A percentile compares a stretch with the other conserved stretches of the same genome.
phyloP scores from a whole-genome alignment of 2,888 invertebrate species.

The Spatulosminthurus flaviceps region DNA sequence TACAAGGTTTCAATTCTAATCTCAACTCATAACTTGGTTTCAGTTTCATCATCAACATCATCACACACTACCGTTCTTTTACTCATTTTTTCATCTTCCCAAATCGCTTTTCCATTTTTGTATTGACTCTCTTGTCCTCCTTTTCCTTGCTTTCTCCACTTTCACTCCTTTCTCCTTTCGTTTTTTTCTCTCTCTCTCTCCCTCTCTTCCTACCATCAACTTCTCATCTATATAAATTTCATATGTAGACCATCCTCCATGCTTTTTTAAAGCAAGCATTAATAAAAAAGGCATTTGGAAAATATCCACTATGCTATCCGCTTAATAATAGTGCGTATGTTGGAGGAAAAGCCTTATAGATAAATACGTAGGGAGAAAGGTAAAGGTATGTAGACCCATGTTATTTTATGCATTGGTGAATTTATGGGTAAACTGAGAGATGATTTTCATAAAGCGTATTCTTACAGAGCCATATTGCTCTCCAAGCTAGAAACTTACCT shows the following conservation, averaged over 20 bases:
- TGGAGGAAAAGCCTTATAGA: too few species aligned
- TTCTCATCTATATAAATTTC: too few species aligned
- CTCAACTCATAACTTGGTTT: conserved; percentile 5
- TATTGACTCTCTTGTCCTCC: neutral
- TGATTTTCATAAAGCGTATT: neutral
- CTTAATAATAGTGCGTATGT: too few species aligned
- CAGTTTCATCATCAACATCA: conserved; percentile 13
- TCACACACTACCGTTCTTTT: neutral
- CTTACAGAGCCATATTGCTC: too few species aligned
- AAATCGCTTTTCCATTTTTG: neutral
- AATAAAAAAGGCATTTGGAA: too few species aligned
- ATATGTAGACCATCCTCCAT: too few species aligned
- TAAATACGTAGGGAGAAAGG: too few species aligned
- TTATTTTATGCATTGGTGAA: neutral
- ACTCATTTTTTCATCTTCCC: neutral
- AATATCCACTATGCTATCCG: too few species aligned
- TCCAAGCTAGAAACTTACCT: neutral
- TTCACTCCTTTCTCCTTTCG: too few species aligned
- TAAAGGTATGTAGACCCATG: too few species aligned
- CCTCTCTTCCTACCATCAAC: too few species aligned
- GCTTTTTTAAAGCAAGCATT: too few species aligned
- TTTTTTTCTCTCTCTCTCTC: neutral
- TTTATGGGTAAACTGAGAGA: neutral
- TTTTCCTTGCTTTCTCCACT: neutral
- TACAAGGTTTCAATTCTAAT: conserved; percentile 9